Conservation (phyloP, 2,113 vertebrate species). For the Phyllostomus hastatus region DNA sequence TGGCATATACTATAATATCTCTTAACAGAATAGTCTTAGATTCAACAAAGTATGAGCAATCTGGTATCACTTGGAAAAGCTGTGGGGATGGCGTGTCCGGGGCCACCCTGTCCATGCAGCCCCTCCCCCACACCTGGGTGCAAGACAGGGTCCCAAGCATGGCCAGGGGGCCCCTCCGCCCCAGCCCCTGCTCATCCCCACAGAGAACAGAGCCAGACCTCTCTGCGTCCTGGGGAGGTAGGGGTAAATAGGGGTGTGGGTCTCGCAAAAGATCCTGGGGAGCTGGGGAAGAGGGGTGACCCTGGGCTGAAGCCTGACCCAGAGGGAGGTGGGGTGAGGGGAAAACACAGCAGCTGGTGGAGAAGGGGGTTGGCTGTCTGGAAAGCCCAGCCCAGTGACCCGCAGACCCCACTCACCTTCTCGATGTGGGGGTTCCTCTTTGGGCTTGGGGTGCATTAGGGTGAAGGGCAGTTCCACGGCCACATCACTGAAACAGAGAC, state of each 20-base stretch:
- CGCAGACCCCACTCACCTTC: conserved; percentile 82
- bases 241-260: neutral
- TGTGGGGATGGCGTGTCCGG: neutral
- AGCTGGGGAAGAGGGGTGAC: neutral
- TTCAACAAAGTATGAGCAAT: neutral
- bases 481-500: conserved; percentile 87
- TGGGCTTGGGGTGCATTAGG: conserved; percentile 95
- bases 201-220: neutral
- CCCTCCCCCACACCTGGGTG: neutral
- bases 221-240: neutral
- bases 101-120: neutral
- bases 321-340: neutral
- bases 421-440: conserved; percentile 86
- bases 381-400: neutral
- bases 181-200: neutral
- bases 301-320: neutral
- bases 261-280: neutral
- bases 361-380: neutral
- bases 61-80: neutral
- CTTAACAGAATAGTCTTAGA: neutral
- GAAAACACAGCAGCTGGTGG: neutral
- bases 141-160: neutral
- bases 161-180: neutral
- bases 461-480: conserved; percentile 96
- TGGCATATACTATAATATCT: neutral